Percentiles rank a stretch among this genome's conserved stretches.
Conservation (phyloP, 2,888 invertebrate species). For the Tenthredo scrophulariae region DNA sequence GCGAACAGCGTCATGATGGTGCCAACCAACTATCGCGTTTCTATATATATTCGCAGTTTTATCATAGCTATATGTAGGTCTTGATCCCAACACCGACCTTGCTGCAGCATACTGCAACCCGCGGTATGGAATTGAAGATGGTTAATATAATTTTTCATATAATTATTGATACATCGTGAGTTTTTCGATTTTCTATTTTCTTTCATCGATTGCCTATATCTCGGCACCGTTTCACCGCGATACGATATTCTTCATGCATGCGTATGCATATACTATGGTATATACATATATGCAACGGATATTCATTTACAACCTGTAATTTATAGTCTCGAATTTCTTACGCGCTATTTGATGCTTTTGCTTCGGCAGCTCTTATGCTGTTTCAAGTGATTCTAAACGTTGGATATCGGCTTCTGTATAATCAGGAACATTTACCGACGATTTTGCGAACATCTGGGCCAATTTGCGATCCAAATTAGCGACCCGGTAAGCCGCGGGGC, state of each 20-base stretch:
- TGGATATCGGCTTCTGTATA: slow-evolving; percentile 69
- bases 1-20: slow-evolving; percentile 17
- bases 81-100: slow-evolving; percentile 8
- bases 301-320: slow-evolving; percentile 48
- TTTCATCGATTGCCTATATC: not conserved
- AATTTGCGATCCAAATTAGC: slow-evolving; percentile 75
- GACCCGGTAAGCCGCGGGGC: slow-evolving; percentile 54
- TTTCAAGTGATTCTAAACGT: slow-evolving; percentile 54
- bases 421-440: slow-evolving; percentile 73
- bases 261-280: not conserved
- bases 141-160: too few species aligned
- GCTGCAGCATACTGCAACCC: not conserved
- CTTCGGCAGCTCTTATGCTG: not conserved
- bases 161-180: not conserved
- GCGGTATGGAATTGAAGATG: too few species aligned
- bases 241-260: not conserved
- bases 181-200: not conserved
- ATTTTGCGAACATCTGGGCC: slow-evolving; percentile 75
- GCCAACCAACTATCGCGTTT: not conserved
- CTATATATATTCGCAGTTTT: not conserved
- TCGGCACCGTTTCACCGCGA: not conserved
- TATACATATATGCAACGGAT: not conserved
- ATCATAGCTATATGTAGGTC: not conserved
- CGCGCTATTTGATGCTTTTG: not conserved
- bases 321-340: slow-evolving; percentile 39